Conservation (phyloP, 53 echinoderm and acorn worm genomes). For the Hippasteria phrygiana region DNA sequence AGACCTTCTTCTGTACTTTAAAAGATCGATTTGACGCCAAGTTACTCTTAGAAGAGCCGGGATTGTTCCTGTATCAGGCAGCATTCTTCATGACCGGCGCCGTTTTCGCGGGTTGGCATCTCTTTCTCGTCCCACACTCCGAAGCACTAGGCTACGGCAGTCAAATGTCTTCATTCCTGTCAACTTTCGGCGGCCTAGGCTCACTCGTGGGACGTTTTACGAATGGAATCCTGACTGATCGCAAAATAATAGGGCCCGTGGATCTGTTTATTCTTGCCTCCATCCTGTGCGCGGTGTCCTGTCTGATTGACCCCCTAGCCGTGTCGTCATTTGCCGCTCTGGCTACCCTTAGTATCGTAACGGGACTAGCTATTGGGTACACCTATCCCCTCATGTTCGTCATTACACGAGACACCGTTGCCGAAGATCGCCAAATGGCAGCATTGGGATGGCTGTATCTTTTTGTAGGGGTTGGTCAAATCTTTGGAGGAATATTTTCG, state of each 20-base stretch:
- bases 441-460: constrained; percentile 48
- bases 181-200: constrained; percentile 40
- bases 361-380: constrained; percentile 28
- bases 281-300: background rate
- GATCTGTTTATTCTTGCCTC: constrained; percentile 8
- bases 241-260: background rate
- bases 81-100: constrained; percentile 2
- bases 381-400: constrained; percentile 35
- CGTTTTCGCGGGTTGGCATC: constrained; percentile 34
- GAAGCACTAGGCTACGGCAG: constrained; percentile 7
- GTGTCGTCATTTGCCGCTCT: constrained; percentile 20
- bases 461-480: constrained; percentile 1
- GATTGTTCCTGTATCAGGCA: background rate
- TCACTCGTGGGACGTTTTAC: constrained; percentile 20
- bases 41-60: constrained; percentile 19
- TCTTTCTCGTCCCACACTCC: constrained; percentile 40
- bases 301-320: constrained; percentile 24
- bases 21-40: constrained; percentile 13
- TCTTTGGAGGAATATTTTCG: constrained; percentile 8
- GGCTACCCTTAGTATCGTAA: background rate
- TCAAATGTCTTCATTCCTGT: constrained; percentile 38
- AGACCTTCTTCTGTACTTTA: background rate
- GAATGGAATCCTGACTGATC: constrained; percentile 18
- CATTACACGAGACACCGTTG: background rate
- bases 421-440: constrained; percentile 19